Percentiles rank a stretch among this genome's conserved stretches.
Evolutionary conservation across 1,140 invertebrate genomes (phyloP).

Genomic region (Gryllus bimaculatus): DNA sequence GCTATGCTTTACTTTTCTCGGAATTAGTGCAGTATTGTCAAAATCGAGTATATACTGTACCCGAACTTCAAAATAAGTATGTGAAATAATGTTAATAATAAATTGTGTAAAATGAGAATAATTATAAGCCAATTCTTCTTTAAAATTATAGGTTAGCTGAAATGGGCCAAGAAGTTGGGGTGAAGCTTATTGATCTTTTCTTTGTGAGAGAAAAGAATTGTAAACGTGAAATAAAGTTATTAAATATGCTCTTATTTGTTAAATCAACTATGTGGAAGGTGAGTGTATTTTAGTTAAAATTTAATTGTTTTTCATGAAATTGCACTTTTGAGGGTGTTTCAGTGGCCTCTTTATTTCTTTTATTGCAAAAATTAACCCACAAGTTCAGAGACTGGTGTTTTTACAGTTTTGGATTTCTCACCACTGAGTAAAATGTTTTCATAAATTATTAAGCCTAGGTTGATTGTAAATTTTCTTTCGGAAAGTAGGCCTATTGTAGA

Average conservation of each 20-base stretch:
- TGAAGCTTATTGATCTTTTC: constrained; percentile 84
- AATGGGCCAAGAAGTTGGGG: constrained; percentile 89
- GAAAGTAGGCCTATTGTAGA: too few species aligned
- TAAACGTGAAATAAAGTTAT: constrained; percentile 90
- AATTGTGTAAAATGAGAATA: background rate
- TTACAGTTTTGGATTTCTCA: too few species aligned
- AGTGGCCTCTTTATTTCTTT: background rate
- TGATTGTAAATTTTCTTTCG: too few species aligned
- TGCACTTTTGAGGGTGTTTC: background rate
- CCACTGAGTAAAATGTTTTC: too few species aligned
- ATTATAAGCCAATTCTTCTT: background rate
- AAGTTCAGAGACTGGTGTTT: too few species aligned
- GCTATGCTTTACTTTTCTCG: constrained; percentile 92
- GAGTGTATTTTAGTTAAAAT: constrained; percentile 22
- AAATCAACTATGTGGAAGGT: constrained; percentile 97
- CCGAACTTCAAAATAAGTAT: constrained; percentile 89
- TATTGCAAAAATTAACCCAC: too few species aligned
- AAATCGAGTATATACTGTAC: constrained; percentile 87
- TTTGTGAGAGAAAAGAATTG: constrained; percentile 87
- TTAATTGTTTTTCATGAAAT: background rate
- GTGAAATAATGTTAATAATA: constrained; percentile 20
- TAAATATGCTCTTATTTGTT: constrained; percentile 92
- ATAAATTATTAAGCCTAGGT: too few species aligned
- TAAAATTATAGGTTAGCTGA: constrained; percentile 67
- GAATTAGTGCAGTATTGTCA: constrained; percentile 98